Base-by-base conservation (phyloP, 2,888 invertebrate species). In the Phorcus lineatus region DNA sequence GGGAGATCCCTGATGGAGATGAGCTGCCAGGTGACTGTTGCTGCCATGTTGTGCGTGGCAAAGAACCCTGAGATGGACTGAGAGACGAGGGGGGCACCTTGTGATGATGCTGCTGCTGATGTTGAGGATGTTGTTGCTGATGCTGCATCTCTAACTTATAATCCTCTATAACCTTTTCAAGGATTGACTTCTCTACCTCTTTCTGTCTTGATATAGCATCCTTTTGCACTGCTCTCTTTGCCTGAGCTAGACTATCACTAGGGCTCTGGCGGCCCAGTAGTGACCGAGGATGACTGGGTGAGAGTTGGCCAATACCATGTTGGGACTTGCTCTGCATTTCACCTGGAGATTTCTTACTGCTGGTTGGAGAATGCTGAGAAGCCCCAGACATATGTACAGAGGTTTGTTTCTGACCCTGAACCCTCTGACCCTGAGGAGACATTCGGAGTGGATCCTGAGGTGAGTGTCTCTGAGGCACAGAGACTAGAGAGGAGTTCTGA, bases 81-180 rank as follows among this genome's bases (percentile, higher is more conserved):
- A 36, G 70, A 36, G 40, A 31, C 13, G 31, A 36, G 11, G 40
- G 66, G 24, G 74, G 47, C 24, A 62, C 78, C 76, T 75, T 22
- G 24, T 52, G 55, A 24, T 80, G 74, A 57, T 28, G 54, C 52
- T 78, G 47, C 80, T 67, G n/a, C 74, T 52, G 75, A 79, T 77
- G 17, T 62, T 74, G 80, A 31, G 74, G 17, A 54, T 74, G 80
- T 24, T 79, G 74, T 31, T 79, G 53, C 55, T 54, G 53, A 55
- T 78, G 19, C 76, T 77, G 19, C 77, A 36, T 53, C 40, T 77
- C 52, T 47, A 19, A 55, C 77, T 79, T 24, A 54, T 80, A 80
- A 54, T 77, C 78, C 77, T 80, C 52, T 17, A 77, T 47, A 62
- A 53, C 78, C 31, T 77, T 53, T 77, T 70, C 70, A 19, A 70